A percentile compares a stretch with the other conserved stretches of the same genome.
These are phyloP conservation scores for Psilopsiagon aymara DNA, from an alignment of 2,113 vertebrate species.

Conservation along the genomic window DNA sequence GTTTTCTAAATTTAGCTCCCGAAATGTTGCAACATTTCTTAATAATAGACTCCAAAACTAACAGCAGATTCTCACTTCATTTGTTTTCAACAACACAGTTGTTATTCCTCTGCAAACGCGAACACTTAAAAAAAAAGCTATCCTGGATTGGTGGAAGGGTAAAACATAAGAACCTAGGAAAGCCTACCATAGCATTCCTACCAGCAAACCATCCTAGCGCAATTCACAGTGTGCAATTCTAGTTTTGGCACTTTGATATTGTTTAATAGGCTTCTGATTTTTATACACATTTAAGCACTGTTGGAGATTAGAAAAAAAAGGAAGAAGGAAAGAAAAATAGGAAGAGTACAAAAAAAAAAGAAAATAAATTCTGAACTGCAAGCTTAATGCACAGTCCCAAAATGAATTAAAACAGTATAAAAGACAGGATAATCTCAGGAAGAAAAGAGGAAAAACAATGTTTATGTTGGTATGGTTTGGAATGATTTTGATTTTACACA, in stretches of 20 bases:
- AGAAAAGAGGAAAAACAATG: neutral
- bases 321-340: neutral
- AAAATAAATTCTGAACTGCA: neutral
- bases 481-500: constrained; percentile 10
- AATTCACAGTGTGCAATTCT: neutral
- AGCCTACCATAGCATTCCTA: neutral
- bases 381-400: neutral
- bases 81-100: neutral
- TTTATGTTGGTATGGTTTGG: neutral
- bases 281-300: neutral
- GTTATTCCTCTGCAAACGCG: neutral
- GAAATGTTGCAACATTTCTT: neutral
- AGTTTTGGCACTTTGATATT: neutral
- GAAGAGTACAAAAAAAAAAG: neutral
- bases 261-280: neutral
- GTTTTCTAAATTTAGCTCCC: neutral
- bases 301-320: neutral
- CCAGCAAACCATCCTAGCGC: neutral
- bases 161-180: neutral
- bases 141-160: neutral
- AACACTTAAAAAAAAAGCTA: neutral
- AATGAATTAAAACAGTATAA: neutral
- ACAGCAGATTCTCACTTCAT: neutral
- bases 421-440: neutral
- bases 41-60: neutral